These are phyloP conservation scores for Brachyhypopomus occidentalis DNA, from an alignment of 2,113 vertebrate species.

Conservation along the genomic window DNA sequence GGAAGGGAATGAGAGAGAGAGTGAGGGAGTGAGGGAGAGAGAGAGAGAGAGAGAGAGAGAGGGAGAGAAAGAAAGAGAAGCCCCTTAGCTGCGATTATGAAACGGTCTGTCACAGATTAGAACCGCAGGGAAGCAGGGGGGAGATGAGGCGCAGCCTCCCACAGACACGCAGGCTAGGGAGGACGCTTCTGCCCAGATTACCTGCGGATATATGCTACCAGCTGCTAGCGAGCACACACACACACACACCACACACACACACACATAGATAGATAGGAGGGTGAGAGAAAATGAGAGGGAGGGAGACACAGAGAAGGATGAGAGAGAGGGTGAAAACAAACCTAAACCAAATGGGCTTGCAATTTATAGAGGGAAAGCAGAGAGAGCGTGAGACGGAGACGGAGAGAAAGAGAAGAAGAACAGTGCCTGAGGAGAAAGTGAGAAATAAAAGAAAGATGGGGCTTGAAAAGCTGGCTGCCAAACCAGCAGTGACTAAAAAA, in stretches of 20 bases:
- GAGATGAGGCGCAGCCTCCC: slow-evolving; percentile 78
- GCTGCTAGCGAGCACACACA: slow-evolving; percentile 45
- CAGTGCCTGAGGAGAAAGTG: slow-evolving; percentile 53
- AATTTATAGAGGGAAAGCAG: slow-evolving; percentile 66
- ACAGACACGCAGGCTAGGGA: slow-evolving; percentile 75
- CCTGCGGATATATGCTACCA: slow-evolving; percentile 64
- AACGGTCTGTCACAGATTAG: slow-evolving; percentile 84
- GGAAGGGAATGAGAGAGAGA: slow-evolving; percentile 42
- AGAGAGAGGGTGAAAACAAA: slow-evolving; percentile 76
- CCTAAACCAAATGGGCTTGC: slow-evolving; percentile 76
- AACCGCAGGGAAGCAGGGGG: slow-evolving; percentile 77
- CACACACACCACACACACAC: slow-evolving; percentile 56
- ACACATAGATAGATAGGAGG: slow-evolving; percentile 48
- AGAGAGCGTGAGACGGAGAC: slow-evolving; percentile 41
- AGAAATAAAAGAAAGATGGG: slow-evolving; percentile 53
- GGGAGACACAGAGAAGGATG: slow-evolving; percentile 65
- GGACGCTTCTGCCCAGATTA: slow-evolving; percentile 77
- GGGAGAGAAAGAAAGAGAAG: slow-evolving; percentile 50
- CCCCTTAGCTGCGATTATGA: slow-evolving; percentile 82
- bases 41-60: slow-evolving; percentile 50
- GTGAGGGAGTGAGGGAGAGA: slow-evolving; percentile 43
- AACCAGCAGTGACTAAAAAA: slow-evolving; percentile 71
- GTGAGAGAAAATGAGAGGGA: slow-evolving; percentile 63
- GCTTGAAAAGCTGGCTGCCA: slow-evolving; percentile 68
- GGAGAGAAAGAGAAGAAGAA: slow-evolving; percentile 50